A percentile compares a stretch with the other conserved stretches of the same genome.
Evolutionary conservation across 2,113 vertebrate genomes (phyloP).

Genomic region (Saguinus imperator): DNA sequence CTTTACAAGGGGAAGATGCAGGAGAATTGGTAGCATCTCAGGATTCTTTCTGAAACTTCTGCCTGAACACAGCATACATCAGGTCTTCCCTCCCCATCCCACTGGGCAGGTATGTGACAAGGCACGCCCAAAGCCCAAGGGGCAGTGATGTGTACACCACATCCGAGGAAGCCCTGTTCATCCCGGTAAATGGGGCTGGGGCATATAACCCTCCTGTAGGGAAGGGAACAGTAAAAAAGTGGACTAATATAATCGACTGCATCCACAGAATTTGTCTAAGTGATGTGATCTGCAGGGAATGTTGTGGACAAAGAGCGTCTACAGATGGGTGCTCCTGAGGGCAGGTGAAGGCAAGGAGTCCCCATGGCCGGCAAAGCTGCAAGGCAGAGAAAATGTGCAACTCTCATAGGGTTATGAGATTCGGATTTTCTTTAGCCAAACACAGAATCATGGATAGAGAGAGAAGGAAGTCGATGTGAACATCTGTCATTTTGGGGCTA

Average conservation of each 20-base stretch:
- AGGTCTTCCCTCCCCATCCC: background rate
- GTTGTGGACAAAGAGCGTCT: rapidly evolving
- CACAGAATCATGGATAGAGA: background rate
- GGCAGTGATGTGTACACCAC: rapidly evolving
- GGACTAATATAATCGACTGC: background rate
- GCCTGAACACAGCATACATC: background rate
- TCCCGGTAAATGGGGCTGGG: rapidly evolving
- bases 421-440: background rate
- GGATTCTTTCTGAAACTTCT: background rate
- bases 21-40: background rate
- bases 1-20: background rate
- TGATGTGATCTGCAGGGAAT: rapidly evolving
- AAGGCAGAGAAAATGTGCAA: background rate
- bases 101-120: background rate
- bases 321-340: background rate
- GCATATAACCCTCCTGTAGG: no score
- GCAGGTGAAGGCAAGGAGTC: background rate
- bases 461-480: background rate
- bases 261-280: background rate
- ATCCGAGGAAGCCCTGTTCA: rapidly evolving
- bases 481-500: background rate
- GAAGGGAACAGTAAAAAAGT: background rate
- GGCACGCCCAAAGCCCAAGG: background rate
- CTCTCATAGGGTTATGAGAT: background rate
- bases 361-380: background rate